phyloP scores from a whole-genome alignment of 1,140 invertebrate species.

The Grapholita molesta region DNA sequence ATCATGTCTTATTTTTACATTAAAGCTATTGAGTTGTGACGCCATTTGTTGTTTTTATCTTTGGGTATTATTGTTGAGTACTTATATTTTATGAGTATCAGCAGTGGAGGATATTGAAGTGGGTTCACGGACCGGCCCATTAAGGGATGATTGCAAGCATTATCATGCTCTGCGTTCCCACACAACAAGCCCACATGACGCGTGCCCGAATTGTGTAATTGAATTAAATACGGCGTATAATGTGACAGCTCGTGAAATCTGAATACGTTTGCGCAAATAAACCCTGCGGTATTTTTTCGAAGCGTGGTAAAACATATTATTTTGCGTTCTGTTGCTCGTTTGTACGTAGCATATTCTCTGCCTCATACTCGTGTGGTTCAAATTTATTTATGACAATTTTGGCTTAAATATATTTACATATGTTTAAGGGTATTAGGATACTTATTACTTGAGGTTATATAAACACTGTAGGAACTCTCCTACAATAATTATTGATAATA shows the following conservation, averaged over 20 bases:
- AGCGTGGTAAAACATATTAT: not conserved
- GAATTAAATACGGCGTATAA: slow-evolving; percentile 22
- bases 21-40: slow-evolving; percentile 27
- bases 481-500: too few relatives aligned
- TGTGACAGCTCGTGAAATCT: slow-evolving; percentile 25
- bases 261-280: slow-evolving; percentile 26
- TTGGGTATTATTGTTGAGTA: slow-evolving; percentile 6
- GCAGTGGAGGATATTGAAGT: not conserved
- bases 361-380: not conserved
- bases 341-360: not conserved
- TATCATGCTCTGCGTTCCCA: slow-evolving; percentile 20
- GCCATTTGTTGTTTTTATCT: slow-evolving; percentile 25
- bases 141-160: slow-evolving; percentile 7
- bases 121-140: not conserved
- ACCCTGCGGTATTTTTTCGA: not conserved
- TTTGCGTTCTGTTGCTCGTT: not conserved
- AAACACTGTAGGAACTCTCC: not conserved
- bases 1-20: slow-evolving; percentile 52
- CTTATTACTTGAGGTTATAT: not conserved
- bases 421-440: not conserved
- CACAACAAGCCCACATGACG: slow-evolving; percentile 17
- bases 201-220: slow-evolving; percentile 34
- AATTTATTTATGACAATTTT: not conserved
- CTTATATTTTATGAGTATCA: not conserved
- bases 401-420: too few relatives aligned